phyloP scores from a whole-genome alignment of 2,797 vertebrate species.

The Phaenicophaeus curvirostris region DNA sequence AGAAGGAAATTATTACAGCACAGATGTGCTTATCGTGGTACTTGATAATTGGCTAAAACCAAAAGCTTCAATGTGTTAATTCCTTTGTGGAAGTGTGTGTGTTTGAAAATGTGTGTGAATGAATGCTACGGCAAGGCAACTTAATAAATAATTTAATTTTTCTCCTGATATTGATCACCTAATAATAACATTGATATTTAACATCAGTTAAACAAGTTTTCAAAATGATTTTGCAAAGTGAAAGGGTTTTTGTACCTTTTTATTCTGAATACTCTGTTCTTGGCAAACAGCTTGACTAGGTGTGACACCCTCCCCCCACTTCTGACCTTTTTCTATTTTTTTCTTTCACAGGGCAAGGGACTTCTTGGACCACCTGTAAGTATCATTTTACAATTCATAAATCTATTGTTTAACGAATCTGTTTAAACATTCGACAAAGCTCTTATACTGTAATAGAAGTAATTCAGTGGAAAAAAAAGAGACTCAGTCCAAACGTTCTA shows the following conservation, averaged over 20 bases:
- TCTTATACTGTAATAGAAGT: not conserved
- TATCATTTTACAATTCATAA: constrained; percentile 37
- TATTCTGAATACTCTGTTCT: not conserved
- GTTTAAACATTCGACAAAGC: not conserved
- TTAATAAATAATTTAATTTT: not conserved
- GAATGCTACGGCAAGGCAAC: not conserved
- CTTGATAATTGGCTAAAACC: not conserved
- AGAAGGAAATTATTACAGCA: not conserved
- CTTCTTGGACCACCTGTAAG: constrained; percentile 89
- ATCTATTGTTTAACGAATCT: not conserved
- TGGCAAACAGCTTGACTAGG: not conserved
- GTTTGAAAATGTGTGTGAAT: not conserved
- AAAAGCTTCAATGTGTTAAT: not conserved
- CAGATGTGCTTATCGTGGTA: not conserved
- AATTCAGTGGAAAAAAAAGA: not conserved
- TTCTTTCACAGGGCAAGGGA: constrained; percentile 86
- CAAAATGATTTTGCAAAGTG: not conserved
- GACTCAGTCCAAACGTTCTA: not conserved
- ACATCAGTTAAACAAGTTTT: not conserved
- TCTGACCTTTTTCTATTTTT: constrained; percentile 37
- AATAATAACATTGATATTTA: not conserved
- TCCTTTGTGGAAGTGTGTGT: not conserved
- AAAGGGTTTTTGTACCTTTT: not conserved
- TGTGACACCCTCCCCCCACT: not conserved
- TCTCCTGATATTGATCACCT: not conserved